phyloP scores from a whole-genome alignment of 2,888 invertebrate genomes.

The Scaptomyza cyrtandrae region DNA sequence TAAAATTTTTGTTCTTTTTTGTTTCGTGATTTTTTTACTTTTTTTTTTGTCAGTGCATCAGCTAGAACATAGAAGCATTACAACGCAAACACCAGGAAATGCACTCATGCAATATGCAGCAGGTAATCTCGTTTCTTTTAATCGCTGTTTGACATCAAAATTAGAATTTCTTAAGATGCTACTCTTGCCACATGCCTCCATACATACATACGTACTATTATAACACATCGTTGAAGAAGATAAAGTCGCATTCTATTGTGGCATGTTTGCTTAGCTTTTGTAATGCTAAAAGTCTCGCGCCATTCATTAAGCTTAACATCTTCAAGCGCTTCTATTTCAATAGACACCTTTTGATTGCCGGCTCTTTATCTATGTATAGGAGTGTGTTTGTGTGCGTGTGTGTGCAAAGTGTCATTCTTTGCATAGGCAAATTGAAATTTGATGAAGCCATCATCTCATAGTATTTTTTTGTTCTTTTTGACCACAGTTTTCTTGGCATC shows the following conservation, averaged over 20 bases:
- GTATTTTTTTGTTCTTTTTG: not conserved
- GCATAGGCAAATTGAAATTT: conserved; percentile 65
- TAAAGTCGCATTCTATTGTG: conserved; percentile 38
- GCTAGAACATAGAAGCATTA: conserved; percentile 20
- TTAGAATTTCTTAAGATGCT: conserved; percentile 80
- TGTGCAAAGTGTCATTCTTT: conserved; percentile 42
- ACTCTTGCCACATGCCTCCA: conserved; percentile 8
- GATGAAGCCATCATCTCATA: conserved; percentile 29
- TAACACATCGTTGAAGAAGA: conserved; percentile 18
- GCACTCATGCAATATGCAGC: conserved; percentile 83
- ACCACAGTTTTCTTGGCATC: conserved; percentile 39
- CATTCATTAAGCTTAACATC: conserved; percentile 26
- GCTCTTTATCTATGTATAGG: not conserved
- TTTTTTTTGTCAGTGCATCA: not conserved
- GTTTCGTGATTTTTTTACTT: no score
- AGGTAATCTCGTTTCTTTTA: conserved; percentile 84
- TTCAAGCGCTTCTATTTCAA: conserved; percentile 39
- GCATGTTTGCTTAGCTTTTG: conserved; percentile 57
- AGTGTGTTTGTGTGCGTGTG: conserved; percentile 1
- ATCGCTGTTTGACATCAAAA: conserved; percentile 85
- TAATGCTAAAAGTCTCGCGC: conserved; percentile 20
- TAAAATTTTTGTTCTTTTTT: not conserved
- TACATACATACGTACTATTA: not conserved
- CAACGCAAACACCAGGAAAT: conserved; percentile 78
- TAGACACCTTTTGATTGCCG: conserved; percentile 34